phyloP scores from a whole-genome alignment of 1,140 invertebrate genomes.

The Diabrotica virgifera region DNA sequence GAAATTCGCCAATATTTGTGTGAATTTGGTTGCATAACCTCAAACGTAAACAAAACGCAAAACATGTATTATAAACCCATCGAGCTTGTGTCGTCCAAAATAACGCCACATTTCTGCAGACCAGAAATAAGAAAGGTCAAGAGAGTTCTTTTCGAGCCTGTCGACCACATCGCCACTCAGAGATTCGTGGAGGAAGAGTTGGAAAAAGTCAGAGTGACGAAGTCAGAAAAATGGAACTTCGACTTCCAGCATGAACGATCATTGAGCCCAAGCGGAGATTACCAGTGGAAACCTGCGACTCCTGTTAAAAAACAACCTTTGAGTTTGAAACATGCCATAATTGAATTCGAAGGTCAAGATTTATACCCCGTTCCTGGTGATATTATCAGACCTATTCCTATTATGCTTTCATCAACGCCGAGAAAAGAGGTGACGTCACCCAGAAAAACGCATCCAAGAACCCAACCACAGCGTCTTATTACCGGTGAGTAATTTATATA shows the following conservation, averaged over 20 bases:
- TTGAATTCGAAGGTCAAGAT: conserved; percentile 8
- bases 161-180: conserved; percentile 47
- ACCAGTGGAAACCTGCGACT: conserved; percentile 35
- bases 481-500: conserved; percentile 17
- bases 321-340: background rate
- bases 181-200: conserved; percentile 46
- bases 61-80: conserved; percentile 32
- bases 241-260: conserved; percentile 45
- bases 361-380: conserved; percentile 12
- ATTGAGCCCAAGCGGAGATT: conserved; percentile 31
- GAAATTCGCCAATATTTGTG: conserved; percentile 24
- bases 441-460: conserved; percentile 4
- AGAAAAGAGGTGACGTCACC: conserved; percentile 7
- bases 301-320: conserved; percentile 22
- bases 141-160: conserved; percentile 46
- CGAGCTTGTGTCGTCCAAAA: conserved; percentile 24
- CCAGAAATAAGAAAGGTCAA: conserved; percentile 40
- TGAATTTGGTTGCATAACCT: conserved; percentile 39
- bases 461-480: conserved; percentile 15
- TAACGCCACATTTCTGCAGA: conserved; percentile 24
- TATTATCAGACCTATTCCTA: conserved; percentile 14
- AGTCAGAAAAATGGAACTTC: conserved; percentile 48
- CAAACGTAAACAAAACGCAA: conserved; percentile 21
- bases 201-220: conserved; percentile 33
- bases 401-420: background rate